phyloP scores from a whole-genome alignment of 2,113 vertebrate genomes.

The Corythornis madagascariensis region DNA sequence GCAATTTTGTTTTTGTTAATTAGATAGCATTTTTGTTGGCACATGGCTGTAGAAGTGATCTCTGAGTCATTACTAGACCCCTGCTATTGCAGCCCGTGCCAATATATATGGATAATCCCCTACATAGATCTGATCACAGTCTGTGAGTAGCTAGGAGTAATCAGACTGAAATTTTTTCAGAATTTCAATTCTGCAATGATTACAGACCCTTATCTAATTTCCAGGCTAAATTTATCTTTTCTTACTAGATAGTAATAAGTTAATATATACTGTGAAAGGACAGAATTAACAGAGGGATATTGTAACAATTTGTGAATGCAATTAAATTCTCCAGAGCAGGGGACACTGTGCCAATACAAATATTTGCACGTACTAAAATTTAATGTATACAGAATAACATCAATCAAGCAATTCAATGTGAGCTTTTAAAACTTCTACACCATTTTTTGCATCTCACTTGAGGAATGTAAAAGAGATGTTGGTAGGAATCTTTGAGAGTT shows the following conservation, averaged over 20 bases:
- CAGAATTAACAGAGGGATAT: constrained; percentile 21
- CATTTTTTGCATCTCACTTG: not conserved
- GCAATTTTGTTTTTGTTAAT: not conserved
- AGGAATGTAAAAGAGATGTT: not conserved
- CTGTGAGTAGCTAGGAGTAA: not conserved
- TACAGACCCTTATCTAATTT: not conserved
- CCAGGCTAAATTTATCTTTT: not conserved
- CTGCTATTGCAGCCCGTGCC: not conserved
- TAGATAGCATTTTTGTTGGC: not conserved
- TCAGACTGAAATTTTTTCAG: not conserved
- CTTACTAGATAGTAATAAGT: not conserved
- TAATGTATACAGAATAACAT: constrained; percentile 18
- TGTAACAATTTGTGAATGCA: constrained; percentile 8
- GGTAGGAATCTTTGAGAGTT: not conserved
- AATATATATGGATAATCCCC: not conserved
- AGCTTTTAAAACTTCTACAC: constrained; percentile 11
- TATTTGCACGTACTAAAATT: constrained; percentile 45
- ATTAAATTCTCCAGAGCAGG: constrained; percentile 7
- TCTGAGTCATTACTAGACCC: not conserved
- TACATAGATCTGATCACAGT: not conserved
- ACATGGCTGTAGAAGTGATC: not conserved
- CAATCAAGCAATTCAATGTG: not conserved
- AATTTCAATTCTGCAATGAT: not conserved
- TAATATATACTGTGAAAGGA: not conserved
- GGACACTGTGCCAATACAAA: constrained; percentile 5